phyloP scores from a whole-genome alignment of 2,797 vertebrate genomes.

The Lacerta agilis region DNA sequence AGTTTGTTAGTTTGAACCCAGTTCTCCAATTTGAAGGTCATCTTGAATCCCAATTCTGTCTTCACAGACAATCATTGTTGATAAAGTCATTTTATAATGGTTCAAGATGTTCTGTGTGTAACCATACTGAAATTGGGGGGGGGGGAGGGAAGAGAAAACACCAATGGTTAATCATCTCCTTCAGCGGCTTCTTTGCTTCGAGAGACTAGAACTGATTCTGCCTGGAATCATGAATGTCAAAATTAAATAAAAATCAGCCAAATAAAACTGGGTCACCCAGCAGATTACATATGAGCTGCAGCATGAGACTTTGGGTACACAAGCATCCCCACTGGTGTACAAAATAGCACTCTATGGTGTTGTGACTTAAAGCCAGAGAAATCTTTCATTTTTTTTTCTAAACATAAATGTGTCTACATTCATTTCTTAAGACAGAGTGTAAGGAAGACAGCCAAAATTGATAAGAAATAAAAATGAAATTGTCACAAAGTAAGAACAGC shows the following conservation, averaged over 20 bases:
- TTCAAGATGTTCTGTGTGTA: not conserved
- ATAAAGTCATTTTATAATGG: not conserved
- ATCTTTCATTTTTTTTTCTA: not conserved
- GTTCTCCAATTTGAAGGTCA: no score
- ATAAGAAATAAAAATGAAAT: not conserved
- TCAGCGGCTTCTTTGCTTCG: not conserved
- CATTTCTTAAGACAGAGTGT: not conserved
- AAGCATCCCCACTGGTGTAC: not conserved
- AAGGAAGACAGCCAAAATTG: constrained; percentile 25
- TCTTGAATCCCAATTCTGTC: no score
- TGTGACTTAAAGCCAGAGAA: not conserved
- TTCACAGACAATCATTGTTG: not conserved
- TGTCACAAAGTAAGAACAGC: not conserved
- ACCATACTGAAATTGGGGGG: not conserved
- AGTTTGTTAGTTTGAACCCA: no score
- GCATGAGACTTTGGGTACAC: fast-evolving
- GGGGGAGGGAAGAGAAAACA: no score
- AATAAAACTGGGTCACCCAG: not conserved
- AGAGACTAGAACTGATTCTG: not conserved
- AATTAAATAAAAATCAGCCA: not conserved
- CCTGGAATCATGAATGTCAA: constrained; percentile 17
- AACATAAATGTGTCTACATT: not conserved
- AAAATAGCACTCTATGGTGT: not conserved
- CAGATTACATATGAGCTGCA: not conserved
- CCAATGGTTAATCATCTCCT: constrained; percentile 23